A percentile compares a stretch with the other conserved stretches of the same genome.
Evolutionary conservation across 2,113 vertebrate genomes (phyloP).

Genomic region (Engraulis encrasicolus): DNA sequence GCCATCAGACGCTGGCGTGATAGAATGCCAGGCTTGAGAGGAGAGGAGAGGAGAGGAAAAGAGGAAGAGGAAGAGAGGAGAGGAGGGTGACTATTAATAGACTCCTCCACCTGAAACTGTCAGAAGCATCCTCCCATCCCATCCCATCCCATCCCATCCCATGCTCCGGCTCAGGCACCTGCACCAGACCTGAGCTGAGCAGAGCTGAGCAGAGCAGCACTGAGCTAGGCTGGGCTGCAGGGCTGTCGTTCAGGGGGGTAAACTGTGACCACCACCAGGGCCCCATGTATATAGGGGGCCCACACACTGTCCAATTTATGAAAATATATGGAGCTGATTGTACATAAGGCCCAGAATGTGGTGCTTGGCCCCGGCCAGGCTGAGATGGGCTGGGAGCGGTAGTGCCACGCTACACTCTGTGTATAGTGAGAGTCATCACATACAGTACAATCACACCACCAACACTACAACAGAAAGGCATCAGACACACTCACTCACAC

Average conservation of each 20-base stretch:
- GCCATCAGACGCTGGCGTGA: constrained; percentile 78
- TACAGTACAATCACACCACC: too few species aligned
- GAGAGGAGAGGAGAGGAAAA: constrained; percentile 43
- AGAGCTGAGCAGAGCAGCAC: constrained; percentile 13
- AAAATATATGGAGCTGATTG: too few species aligned
- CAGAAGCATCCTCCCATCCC: constrained; percentile 67
- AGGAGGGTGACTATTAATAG: constrained; percentile 77
- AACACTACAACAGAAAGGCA: background rate
- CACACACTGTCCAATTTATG: too few species aligned
- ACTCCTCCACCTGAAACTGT: constrained; percentile 82
- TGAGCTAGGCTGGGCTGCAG: too few species aligned
- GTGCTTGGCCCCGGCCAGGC: too few species aligned
- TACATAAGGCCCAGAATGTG: too few species aligned
- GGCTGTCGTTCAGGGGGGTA: too few species aligned
- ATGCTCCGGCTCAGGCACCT: constrained; percentile 63
- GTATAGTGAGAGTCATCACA: background rate
- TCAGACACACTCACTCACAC: background rate
- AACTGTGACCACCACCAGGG: too few species aligned
- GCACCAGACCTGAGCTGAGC: constrained; percentile 62
- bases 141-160: constrained; percentile 46
- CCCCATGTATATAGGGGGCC: too few species aligned
- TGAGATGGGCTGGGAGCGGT: too few species aligned
- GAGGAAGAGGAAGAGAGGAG: too few species aligned
- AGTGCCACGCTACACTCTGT: too few species aligned
- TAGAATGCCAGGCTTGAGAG: constrained; percentile 77